Base-by-base conservation (phyloP, 2,113 vertebrate genomes). In the Coturnix japonica region DNA sequence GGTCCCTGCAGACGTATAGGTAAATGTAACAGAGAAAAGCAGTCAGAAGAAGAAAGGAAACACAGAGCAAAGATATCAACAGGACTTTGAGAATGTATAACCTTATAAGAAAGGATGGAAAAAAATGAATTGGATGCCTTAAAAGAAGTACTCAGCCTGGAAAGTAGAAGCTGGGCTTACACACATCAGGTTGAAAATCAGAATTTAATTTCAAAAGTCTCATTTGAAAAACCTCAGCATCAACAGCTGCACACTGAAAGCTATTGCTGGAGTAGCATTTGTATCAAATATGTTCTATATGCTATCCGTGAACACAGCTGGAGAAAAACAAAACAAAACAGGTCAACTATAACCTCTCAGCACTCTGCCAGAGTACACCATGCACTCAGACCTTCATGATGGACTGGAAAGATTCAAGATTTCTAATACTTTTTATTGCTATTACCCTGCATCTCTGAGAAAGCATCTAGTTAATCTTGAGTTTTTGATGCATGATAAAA, bases 191-290 rank as follows among this genome's bases (percentile, higher is more conserved):
- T 13, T 54, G 46, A 75, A 77, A 85, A 4, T 0, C 18, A 35
- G 37, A 80, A 46, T 57, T 80, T 70, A 60, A n/a, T 86, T 78
- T 30, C 31, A 30, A 7, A 56, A 7, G 17, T 7, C 22, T n/a
- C 30, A 30, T 63, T 22, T 37, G 35, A 37, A 37, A 61, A 23
- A 61, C 59, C 33, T 61, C 37, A 59, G 19, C 9, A 83, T 64
- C 47, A 37, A 0, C 4, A 33, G 13, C 28, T 4, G 0, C 25
- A 53, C 21, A 51, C 2, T 57, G 46, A 74, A 81, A 35, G 5
- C 23, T 54, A 46, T 13, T 56, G 6, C 21, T 35, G 2, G 4
- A 56, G 11, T 26, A 61, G 6, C 37, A 21, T 14, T 23, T 57
- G 49, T 44, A 11, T 31, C 8, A 43, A 33, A 91, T 11, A 71